Conservation (phyloP, 2,888 invertebrate genomes). For the Phania funesta region DNA sequence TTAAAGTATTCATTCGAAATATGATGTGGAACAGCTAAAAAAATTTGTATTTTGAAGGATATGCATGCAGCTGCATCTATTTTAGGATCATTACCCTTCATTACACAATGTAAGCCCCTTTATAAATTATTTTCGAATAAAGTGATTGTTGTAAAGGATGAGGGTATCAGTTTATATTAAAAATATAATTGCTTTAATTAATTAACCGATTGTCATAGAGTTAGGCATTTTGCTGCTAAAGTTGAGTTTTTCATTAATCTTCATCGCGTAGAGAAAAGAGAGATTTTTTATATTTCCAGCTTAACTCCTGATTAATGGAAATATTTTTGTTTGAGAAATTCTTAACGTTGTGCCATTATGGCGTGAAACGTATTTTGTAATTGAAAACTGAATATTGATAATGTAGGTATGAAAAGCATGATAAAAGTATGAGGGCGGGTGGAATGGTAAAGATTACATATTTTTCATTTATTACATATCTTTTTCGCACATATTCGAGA, state of each 20-base stretch:
- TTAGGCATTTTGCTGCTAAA: slow-evolving; percentile 41
- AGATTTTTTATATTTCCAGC: background rate
- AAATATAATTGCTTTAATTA: slow-evolving; percentile 45
- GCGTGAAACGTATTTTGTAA: too few species aligned
- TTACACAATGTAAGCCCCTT: slow-evolving; percentile 27
- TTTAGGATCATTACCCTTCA: slow-evolving; percentile 52
- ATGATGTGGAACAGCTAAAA: too few species aligned
- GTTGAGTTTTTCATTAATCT: slow-evolving; percentile 10
- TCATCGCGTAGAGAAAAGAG: background rate
- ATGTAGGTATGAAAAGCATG: too few species aligned
- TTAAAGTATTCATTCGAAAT: too few species aligned
- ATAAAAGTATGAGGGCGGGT: too few species aligned
- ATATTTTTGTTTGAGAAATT: too few species aligned
- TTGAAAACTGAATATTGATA: too few species aligned
- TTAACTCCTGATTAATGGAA: too few species aligned
- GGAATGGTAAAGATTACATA: too few species aligned
- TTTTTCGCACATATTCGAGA: too few species aligned
- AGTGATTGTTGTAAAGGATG: background rate
- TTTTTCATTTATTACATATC: too few species aligned
- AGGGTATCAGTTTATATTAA: background rate
- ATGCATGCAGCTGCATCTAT: slow-evolving; percentile 55
- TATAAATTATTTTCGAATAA: slow-evolving; percentile 47
- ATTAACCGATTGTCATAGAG: slow-evolving; percentile 44
- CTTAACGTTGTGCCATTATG: too few species aligned
- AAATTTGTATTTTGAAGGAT: slow-evolving; percentile 42